Percentiles rank a stretch among this genome's conserved stretches.
These are phyloP conservation scores for Drosophila guanche DNA, from an alignment of 1,140 invertebrate species.

Conservation along the genomic window DNA sequence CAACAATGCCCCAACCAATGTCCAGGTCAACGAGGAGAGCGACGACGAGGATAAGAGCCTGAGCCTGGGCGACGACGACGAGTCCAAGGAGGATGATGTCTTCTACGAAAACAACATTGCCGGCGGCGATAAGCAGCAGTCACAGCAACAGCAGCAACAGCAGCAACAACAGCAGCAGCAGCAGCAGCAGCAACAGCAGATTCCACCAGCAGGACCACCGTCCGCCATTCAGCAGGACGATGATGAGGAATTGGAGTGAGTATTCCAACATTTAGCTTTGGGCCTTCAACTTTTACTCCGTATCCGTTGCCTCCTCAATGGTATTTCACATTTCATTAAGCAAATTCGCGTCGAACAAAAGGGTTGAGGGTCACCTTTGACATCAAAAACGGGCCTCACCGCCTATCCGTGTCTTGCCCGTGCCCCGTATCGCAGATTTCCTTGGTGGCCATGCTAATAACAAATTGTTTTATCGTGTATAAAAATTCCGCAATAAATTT, in stretches of 20 bases:
- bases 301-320: slow-evolving; percentile 48
- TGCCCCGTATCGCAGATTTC: slow-evolving; percentile 34
- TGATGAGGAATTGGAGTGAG: slow-evolving; percentile 84
- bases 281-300: slow-evolving; percentile 17
- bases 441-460: slow-evolving; percentile 72
- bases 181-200: slow-evolving; percentile 39
- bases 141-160: slow-evolving; percentile 45
- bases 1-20: slow-evolving; percentile 70
- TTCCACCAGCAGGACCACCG: slow-evolving; percentile 30
- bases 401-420: not conserved
- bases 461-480: slow-evolving; percentile 82
- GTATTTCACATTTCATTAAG: slow-evolving; percentile 77
- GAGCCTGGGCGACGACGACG: slow-evolving; percentile 82
- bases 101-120: slow-evolving; percentile 88
- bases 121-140: slow-evolving; percentile 59
- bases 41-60: slow-evolving; percentile 76
- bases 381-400: slow-evolving; percentile 12
- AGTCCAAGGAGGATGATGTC: slow-evolving; percentile 88
- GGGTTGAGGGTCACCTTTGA: slow-evolving; percentile 51
- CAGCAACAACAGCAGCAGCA: slow-evolving; percentile 48
- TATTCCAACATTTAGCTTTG: slow-evolving; percentile 32
- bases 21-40: slow-evolving; percentile 73
- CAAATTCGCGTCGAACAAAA: slow-evolving; percentile 62
- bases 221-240: slow-evolving; percentile 85
- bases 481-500: slow-evolving; percentile 74